Evolutionary conservation across 2,888 invertebrate genomes (phyloP), one percentile per base, ranked within the genome.

Genomic region (Phyllotreta striolata): DNA sequence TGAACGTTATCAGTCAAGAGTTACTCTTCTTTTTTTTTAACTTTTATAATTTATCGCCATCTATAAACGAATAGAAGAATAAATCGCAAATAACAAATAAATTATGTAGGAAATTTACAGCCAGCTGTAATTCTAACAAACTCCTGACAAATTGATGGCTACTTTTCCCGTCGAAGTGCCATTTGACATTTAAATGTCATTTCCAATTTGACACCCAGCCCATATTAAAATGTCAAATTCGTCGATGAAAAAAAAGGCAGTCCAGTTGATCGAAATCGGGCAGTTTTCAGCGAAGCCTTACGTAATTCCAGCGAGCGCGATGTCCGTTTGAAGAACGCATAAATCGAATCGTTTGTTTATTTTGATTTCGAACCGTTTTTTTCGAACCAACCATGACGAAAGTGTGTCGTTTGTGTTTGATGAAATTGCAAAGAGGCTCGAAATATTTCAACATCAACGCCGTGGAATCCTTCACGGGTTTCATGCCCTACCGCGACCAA

Each of bases 401-500:
- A 73, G 75, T 76, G 67, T 76, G 76, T 65, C 74, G 76, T 64
- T 68, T 76, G 65, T 76, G 76, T 64, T 70, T 76, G 52, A 64
- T 68, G 39, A 72, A 66, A 64, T 64, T 76, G 52, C 73, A 73
- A 58, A 68, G 73, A 49, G 75, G 73, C 52, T 72, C 74, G 24
- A 76, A 76, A 67, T 75, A 74, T 67, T 76, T 76, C 64, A 76
- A 76, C 58, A 73, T 77, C 41, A 77, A 77, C 62, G 75, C 75
- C 40, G 76, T 76, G 40, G 77, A 77, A 64, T 72, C 73, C 14
- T 73, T 71, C 61, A 75, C 76, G 13, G 77, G 77, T 40, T 77
- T 77, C 55, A 77, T 77, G 77, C 77, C 77, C 49, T 76, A 75
- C 54, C 67, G 77, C 54, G 76, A 77, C 66, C 76, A 77, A 64